Base-by-base conservation (phyloP, 2,888 invertebrate species). In the Drosophila vallismaia region DNA sequence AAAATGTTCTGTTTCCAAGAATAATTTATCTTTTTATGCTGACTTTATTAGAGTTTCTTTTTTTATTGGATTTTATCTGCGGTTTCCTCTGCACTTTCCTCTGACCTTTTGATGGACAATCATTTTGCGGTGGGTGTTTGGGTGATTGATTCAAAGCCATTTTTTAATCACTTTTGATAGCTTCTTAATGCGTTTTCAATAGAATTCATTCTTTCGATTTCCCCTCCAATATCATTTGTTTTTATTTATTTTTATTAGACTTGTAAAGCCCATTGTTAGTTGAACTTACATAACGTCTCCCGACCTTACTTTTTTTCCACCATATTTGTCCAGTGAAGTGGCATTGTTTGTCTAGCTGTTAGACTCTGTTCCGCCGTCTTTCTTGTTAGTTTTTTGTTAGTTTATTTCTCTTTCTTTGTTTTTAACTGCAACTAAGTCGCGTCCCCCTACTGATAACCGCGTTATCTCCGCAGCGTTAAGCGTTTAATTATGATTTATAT, bases 261-360 rank as follows among this genome's bases (percentile, higher is more conserved):
- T 19, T 19, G 19, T 24, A 36, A 28, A 40, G 28, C n/a, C n/a
- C 19, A 51, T 19, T 51, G 36, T 38, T 26, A 51, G 51, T 38
- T 12, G 49, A 68, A 59, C 56, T 74, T 74, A 51, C 74, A 60
- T 74, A 74, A 74, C 58, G 46, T 33, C 54, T 64, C 69, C 74
- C 53, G 74, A 72, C 74, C 74, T 74, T 73, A 69, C 74, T 73
- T 73, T 67, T 19, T 66, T 29, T 38, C 7, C 48, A 36, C 29
- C 8, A 29, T 71, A 56, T 42, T 70, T 38, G 49, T 19, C 31
- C n/a, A 50, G 19, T 57, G 42, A 33, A 68, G 57, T 71, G 53
- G 6, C 42, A 24, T 40, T 63, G 42, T 44, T 31, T 67, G 9
- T 24, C 33, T 45, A 54, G 59, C 50, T 8, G 51, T 8, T 14